Evolutionary conservation across 2,888 invertebrate species (phyloP), one percentile per base, ranked within the genome.

Genomic region (Cheilosia pagana): DNA sequence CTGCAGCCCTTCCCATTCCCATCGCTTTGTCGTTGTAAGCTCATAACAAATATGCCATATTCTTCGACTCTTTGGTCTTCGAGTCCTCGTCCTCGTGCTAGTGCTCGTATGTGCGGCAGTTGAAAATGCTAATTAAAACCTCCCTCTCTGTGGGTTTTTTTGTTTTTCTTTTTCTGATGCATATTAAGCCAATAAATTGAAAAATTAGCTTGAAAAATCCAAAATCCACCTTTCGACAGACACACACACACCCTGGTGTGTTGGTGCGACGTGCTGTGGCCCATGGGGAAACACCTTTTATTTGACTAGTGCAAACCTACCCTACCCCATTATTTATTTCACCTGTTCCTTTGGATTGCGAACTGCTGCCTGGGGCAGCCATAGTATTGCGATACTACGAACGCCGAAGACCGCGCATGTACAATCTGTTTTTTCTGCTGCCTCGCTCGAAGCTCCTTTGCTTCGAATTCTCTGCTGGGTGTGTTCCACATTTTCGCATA

Each of bases 301-400:
- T 52, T 52, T 59, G 16, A 28, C 4, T 19, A 35, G 16, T 14
- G 19, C 50, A 21, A 21, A 59, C 53, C 53, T 31, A 59, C 70
- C 60, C 53, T 35, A 67, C 14, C 53, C 55, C 67, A 68, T 77
- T 71, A 76, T 68, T 68, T 77, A 77, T 72, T 82, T 79, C 78
- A 83, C 83, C 83, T 83, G 83, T 83, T 83, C 79, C 65, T 55
- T 65, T 74, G 72, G 77, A 78, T 79, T 75, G 70, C 57, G 70
- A 78, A 35, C 70, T 65, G 65, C 74, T 31, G 16, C 39, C 35
- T 68, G 68, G 16, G 70, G 83, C 79, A 81, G 75, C 68, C 75
- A 70, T 65, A 71, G 45, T 62, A 63, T 31, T 53, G 28, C 35
- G 35, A 21, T 57, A 21, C 35, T 21, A 19, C 28, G 48, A 60